Evolutionary conservation across 2,888 invertebrate genomes (phyloP).

Genomic region (Melitaea athalia): DNA sequence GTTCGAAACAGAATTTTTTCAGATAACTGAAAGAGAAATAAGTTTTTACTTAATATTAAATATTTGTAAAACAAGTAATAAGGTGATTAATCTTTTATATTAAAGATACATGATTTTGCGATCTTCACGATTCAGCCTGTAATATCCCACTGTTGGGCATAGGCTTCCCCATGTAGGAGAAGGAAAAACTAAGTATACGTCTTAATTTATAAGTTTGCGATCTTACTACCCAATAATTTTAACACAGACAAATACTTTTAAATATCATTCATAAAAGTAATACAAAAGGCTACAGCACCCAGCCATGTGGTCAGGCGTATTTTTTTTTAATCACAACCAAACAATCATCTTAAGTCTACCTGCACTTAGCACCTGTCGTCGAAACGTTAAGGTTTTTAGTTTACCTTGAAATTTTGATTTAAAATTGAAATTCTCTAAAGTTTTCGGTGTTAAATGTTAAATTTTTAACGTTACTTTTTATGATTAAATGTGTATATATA

Average conservation of each 20-base stretch:
- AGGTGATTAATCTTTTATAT: not conserved
- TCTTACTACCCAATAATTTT: no score
- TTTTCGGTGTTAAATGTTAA: not conserved
- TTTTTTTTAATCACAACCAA: constrained; percentile 45
- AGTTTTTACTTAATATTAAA: constrained; percentile 38
- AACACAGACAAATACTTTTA: not conserved
- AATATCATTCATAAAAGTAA: not conserved
- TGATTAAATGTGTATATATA: not conserved
- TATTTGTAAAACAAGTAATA: constrained; percentile 14
- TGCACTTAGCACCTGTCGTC: constrained; percentile 76
- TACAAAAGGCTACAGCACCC: constrained; percentile 10
- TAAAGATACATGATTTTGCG: no score
- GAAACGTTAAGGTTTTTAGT: constrained; percentile 24
- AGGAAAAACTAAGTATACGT: no score
- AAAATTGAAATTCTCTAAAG: not conserved
- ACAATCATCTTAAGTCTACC: constrained; percentile 60
- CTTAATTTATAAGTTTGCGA: no score
- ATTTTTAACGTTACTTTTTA: not conserved
- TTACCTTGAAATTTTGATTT: not conserved
- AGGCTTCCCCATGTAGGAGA: no score
- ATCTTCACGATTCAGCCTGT: no score
- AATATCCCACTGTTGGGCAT: no score
- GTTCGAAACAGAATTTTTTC: constrained; percentile 53
- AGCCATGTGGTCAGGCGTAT: constrained; percentile 32
- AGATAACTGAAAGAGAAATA: constrained; percentile 47